Evolutionary conservation across 2,113 vertebrate genomes (phyloP).

Genomic region (Lophius piscatorius): DNA sequence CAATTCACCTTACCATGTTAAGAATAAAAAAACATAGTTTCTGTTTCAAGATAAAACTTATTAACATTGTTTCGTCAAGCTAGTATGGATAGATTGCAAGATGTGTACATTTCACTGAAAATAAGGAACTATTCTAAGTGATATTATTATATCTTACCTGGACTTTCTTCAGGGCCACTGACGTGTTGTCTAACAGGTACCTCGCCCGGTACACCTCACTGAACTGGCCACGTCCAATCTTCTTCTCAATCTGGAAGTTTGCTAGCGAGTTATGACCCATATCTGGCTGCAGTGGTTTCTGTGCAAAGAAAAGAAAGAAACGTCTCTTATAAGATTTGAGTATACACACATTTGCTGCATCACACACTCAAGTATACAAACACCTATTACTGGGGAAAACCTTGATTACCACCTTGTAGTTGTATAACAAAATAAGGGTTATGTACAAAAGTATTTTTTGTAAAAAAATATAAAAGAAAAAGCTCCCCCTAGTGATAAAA

Average conservation of each 20-base stretch:
- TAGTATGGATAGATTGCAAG: neutral
- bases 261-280: slow-evolving; percentile 94
- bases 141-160: slow-evolving; percentile 83
- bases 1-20: neutral
- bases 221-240: slow-evolving; percentile 97
- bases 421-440: too few species aligned
- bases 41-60: too few species aligned
- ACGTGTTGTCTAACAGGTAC: slow-evolving; percentile 90
- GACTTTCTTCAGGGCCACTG: slow-evolving; percentile 96
- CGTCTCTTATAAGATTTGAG: neutral
- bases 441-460: too few species aligned
- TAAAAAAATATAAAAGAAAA: too few species aligned
- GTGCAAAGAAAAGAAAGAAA: slow-evolving; percentile 53
- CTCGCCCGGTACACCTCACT: slow-evolving; percentile 96
- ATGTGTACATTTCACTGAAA: neutral
- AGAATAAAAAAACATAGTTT: too few species aligned
- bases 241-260: slow-evolving; percentile 97
- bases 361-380: too few species aligned
- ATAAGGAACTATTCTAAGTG: neutral
- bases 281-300: slow-evolving; percentile 93
- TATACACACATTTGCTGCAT: neutral
- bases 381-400: too few species aligned
- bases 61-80: too few species aligned
- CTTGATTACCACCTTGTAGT: too few species aligned
- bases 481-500: too few species aligned